Evolutionary conservation across 2,888 invertebrate genomes (phyloP).

Genomic region (Archaeoteleia sp.): DNA sequence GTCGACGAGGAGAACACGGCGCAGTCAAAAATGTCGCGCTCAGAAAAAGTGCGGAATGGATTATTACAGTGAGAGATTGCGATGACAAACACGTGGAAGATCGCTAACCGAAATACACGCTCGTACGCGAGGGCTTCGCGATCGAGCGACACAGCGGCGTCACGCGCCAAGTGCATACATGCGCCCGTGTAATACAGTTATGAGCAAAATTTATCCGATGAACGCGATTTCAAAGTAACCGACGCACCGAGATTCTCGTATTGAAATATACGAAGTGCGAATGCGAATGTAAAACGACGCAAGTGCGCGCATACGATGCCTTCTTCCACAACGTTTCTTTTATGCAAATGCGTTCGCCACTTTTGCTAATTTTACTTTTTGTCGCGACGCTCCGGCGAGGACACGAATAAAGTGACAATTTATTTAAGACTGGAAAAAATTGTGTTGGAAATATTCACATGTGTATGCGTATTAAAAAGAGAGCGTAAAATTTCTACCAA

Average conservation of each 20-base stretch:
- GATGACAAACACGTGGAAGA: slow-evolving; percentile 14
- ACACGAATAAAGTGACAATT: slow-evolving; percentile 27
- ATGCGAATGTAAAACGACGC: slow-evolving; percentile 34
- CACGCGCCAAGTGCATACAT: background rate
- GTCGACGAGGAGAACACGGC: no score
- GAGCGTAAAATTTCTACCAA: no score
- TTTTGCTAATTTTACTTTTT: slow-evolving; percentile 34
- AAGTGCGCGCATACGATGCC: slow-evolving; percentile 24
- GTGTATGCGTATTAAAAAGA: no score
- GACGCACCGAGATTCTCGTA: slow-evolving; percentile 2
- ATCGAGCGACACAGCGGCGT: no score
- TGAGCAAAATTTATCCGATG: background rate
- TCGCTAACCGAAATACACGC: slow-evolving; percentile 11
- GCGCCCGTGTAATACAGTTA: no score
- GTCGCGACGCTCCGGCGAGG: slow-evolving; percentile 16
- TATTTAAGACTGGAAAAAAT: no score
- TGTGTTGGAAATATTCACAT: no score
- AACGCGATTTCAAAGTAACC: background rate
- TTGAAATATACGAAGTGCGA: slow-evolving; percentile 25
- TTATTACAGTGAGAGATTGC: slow-evolving; percentile 18
- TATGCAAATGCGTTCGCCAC: slow-evolving; percentile 22
- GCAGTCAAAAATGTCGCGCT: slow-evolving; percentile 36
- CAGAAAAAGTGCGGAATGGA: slow-evolving; percentile 10
- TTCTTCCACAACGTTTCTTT: slow-evolving; percentile 27
- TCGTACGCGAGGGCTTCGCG: no score